Evolutionary conservation across 2,113 vertebrate genomes (phyloP), one percentile per base, ranked within the genome.

Genomic region (Nesoenas mayeri): DNA sequence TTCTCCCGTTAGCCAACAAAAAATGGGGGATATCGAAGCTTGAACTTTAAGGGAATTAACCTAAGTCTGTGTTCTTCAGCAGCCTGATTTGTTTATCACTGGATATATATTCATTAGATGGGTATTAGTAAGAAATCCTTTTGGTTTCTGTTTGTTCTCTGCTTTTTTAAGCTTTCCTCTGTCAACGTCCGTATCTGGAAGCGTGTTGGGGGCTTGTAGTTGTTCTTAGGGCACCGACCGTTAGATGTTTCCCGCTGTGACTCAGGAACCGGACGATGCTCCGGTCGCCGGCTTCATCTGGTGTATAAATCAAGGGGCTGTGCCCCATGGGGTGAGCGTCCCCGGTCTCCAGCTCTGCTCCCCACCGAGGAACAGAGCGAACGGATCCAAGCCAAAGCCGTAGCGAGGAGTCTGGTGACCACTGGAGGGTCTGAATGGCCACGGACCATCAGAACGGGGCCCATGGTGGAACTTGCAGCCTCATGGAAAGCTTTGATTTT

Each of bases 151-250:
- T 60, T 88, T 85, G 58, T 70, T 57, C 54, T 40, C 22, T 26
- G 54, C 14, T 60, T 75, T 74, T 75, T 62, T 69, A 11, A 51
- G 28, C 42, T 77, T 57, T 79, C 9, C 24, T 65, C 78, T 77
- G 25, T 58, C 38, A 71, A 85, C 72, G 36, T 69, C 81, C 54
- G 28, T 93, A 71, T 80, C 89, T 96, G 88, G 90, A 94, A 94
- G 42, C 3, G 1, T 10, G 11, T 29, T 0, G 0, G 83, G 47
- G 80, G 20, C 83, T 85, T 75, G 53, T 54, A 13, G 70, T 71
- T 15, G 1, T 73, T 51, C 66, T 12, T 51, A 20, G 47, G 50
- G 31, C 66, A 79, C 40, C 70, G 24, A 36, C 42, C 7, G 0
- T 50, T 42, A 38, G 58, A 40, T 54, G 66, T 48, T 79, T 65